Conservation (phyloP, 1,140 invertebrate genomes). For the Wasmannia auropunctata region DNA sequence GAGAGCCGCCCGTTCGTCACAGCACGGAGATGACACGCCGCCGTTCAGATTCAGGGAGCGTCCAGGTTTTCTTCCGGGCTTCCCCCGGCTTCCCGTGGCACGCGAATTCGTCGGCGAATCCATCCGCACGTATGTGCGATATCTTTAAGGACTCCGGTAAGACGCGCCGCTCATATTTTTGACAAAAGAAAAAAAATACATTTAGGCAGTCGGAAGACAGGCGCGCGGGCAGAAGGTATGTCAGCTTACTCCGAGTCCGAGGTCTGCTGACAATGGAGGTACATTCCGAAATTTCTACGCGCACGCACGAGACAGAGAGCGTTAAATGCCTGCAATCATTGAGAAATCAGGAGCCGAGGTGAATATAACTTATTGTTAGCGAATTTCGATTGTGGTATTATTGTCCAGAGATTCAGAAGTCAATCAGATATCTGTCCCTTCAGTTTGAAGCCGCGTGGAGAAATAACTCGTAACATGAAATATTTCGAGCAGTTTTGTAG, state of each 20-base stretch:
- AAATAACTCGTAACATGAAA: neutral
- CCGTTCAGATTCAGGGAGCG: slow-evolving; percentile 51
- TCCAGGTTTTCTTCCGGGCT: neutral
- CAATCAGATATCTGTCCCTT: neutral
- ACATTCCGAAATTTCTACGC: neutral
- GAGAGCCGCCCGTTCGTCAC: slow-evolving; percentile 11
- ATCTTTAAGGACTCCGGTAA: slow-evolving; percentile 27
- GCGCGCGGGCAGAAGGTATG: slow-evolving; percentile 2
- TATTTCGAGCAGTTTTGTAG: neutral
- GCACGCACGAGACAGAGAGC: neutral
- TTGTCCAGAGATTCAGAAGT: neutral
- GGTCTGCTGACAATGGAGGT: slow-evolving; percentile 18
- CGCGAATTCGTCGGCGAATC: neutral
- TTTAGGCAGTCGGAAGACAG: slow-evolving; percentile 6
- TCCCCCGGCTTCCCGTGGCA: neutral
- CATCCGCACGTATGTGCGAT: neutral
- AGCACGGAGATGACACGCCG: neutral
- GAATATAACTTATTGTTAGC: slow-evolving; percentile 13
- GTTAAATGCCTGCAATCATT: neutral
- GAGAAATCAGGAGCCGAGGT: slow-evolving; percentile 1
- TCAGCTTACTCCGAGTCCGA: neutral
- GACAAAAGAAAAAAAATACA: slow-evolving; percentile 38
- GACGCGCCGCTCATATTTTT: slow-evolving; percentile 47
- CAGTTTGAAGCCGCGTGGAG: neutral
- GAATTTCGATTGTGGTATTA: slow-evolving; percentile 4